phyloP scores from a whole-genome alignment of 2,113 vertebrate genomes.

The Alexandromys fortis region DNA sequence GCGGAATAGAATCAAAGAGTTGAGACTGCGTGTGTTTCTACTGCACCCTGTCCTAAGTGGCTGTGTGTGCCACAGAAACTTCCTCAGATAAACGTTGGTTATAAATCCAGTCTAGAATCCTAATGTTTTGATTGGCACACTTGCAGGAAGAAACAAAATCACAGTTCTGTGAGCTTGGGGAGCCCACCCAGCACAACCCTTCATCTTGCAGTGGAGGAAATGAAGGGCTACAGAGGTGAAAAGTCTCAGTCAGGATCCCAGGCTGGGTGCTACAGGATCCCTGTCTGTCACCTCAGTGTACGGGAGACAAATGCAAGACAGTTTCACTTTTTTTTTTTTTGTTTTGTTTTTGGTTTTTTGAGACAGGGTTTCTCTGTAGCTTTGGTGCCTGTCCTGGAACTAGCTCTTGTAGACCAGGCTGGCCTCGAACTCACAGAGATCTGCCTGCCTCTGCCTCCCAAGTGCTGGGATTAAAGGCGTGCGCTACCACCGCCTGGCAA shows the following conservation, averaged over 20 bases:
- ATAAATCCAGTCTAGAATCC: background rate
- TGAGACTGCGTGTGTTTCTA: background rate
- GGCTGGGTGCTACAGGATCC: background rate
- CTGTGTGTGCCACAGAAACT: background rate
- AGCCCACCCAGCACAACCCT: background rate
- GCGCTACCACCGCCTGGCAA: fast-evolving
- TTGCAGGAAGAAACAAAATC: background rate
- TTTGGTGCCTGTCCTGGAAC: too few relatives aligned
- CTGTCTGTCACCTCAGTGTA: background rate
- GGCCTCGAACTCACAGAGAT: too few relatives aligned
- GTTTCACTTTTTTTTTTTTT: too few relatives aligned
- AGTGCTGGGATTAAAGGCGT: too few relatives aligned
- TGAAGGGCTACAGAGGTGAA: background rate
- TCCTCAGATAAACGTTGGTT: background rate
- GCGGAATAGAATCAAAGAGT: background rate
- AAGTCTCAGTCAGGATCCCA: background rate
- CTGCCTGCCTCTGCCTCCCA: too few relatives aligned
- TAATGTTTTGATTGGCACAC: background rate
- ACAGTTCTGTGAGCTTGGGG: background rate
- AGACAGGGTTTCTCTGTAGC: too few relatives aligned
- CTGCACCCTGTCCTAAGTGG: background rate
- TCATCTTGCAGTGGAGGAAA: background rate
- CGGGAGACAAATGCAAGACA: too few relatives aligned
- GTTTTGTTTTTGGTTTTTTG: too few relatives aligned
- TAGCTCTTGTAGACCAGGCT: too few relatives aligned